Conservation (phyloP, 2,888 invertebrate genomes). For the Philonicus albiceps region DNA sequence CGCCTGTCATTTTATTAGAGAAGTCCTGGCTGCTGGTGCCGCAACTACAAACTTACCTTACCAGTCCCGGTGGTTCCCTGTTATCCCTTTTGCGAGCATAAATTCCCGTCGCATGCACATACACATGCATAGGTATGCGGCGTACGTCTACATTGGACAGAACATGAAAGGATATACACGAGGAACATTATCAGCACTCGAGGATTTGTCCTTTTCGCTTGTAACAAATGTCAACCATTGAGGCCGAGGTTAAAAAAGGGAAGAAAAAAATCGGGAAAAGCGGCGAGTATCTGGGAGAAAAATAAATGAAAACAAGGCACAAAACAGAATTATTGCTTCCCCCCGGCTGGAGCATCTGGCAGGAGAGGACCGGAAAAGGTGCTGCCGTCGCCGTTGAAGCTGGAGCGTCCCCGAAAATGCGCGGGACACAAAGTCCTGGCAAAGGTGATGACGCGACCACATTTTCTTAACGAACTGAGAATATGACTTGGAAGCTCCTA, state of each 20-base stretch:
- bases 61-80: slow-evolving; percentile 26
- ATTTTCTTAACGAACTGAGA: slow-evolving; percentile 43
- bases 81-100: slow-evolving; percentile 48
- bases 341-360: not conserved
- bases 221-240: slow-evolving; percentile 49
- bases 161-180: slow-evolving; percentile 48
- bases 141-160: slow-evolving; percentile 36
- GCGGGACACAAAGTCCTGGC: not conserved
- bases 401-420: slow-evolving; percentile 21
- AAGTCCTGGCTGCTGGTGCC: slow-evolving; percentile 32
- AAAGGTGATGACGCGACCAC: slow-evolving; percentile 41
- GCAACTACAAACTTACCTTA: slow-evolving; percentile 39
- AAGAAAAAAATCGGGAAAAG: not conserved
- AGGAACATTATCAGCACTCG: slow-evolving; percentile 48
- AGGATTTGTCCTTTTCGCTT: slow-evolving; percentile 50
- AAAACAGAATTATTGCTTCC: slow-evolving; percentile 39
- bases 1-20: slow-evolving; percentile 36
- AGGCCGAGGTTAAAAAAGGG: slow-evolving; percentile 1
- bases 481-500: not conserved
- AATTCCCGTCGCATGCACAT: slow-evolving; percentile 25
- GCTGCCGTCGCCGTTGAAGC: not conserved
- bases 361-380: slow-evolving; percentile 10
- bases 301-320: slow-evolving; percentile 34
- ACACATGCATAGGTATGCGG: not conserved
- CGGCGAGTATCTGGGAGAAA: slow-evolving; percentile 18